phyloP scores from a whole-genome alignment of 2,797 vertebrate species.

The Notolepis coatsorum region DNA sequence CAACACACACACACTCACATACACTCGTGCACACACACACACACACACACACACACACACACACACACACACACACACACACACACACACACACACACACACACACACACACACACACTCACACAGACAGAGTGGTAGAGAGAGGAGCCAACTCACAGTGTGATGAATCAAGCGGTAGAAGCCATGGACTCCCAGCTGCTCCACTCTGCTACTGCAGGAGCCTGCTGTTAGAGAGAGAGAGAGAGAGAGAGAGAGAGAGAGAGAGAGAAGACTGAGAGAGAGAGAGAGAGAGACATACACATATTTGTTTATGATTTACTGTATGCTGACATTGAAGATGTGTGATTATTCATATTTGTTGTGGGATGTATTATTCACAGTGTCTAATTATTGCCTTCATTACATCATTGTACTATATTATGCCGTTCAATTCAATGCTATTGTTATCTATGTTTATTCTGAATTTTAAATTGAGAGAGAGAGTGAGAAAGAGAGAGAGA shows the following conservation, averaged over 20 bases:
- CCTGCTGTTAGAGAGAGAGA: conserved; percentile 35
- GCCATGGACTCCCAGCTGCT: conserved; percentile 49
- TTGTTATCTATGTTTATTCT: too few relatives aligned
- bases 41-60: not conserved
- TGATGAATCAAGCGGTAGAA: conserved; percentile 43
- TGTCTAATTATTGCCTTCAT: too few relatives aligned
- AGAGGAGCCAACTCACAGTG: conserved; percentile 53
- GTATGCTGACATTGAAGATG: too few relatives aligned
- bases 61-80: conserved; percentile 5
- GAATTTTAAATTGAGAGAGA: too few relatives aligned
- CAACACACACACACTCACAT: too few relatives aligned
- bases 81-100: not conserved
- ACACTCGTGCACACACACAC: not conserved
- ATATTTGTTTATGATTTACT: too few relatives aligned
- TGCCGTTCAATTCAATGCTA: too few relatives aligned
- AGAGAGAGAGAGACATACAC: not conserved
- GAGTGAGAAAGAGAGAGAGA: too few relatives aligned
- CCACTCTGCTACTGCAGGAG: conserved; percentile 41
- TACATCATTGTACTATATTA: too few relatives aligned
- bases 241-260: conserved; percentile 18
- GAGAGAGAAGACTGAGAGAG: not conserved
- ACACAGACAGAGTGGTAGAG: not conserved
- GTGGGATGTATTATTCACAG: too few relatives aligned
- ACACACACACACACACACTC: not conserved
- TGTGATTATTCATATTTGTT: too few relatives aligned